Evolutionary conservation across 2,797 vertebrate genomes (phyloP).

Genomic region (Ptychadena robeensis): DNA sequence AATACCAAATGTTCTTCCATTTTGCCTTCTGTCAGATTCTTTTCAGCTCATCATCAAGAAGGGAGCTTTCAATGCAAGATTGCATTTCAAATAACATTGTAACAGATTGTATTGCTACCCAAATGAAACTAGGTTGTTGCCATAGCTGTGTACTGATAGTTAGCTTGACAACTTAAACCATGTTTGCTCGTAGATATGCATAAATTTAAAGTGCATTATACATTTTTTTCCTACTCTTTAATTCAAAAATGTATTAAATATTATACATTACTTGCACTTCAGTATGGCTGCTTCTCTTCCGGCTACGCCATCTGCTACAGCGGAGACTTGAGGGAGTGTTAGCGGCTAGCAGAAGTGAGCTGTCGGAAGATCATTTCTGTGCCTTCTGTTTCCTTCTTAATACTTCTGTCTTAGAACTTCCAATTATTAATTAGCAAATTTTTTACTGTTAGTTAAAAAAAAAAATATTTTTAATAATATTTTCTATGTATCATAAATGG

Average conservation of each 20-base stretch:
- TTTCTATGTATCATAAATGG: neutral
- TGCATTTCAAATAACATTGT: conserved; percentile 53
- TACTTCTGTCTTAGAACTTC: conserved; percentile 60
- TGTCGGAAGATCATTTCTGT: conserved; percentile 59
- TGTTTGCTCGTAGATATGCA: conserved; percentile 16
- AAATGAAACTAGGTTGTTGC: conserved; percentile 46
- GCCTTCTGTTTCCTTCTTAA: conserved; percentile 57
- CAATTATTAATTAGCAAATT: conserved; percentile 59
- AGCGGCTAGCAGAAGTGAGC: conserved; percentile 62
- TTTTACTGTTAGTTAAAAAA: conserved; percentile 32
- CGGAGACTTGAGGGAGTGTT: conserved; percentile 61
- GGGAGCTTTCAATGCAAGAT: conserved; percentile 48
- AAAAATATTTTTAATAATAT: neutral
- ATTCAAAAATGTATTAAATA: conserved; percentile 33
- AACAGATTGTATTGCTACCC: conserved; percentile 53
- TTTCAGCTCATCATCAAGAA: conserved; percentile 58
- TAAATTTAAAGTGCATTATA: conserved; percentile 41
- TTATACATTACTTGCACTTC: conserved; percentile 49
- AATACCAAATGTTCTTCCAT: conserved; percentile 62
- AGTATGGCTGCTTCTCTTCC: conserved; percentile 56
- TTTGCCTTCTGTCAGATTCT: conserved; percentile 62
- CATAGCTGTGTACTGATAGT: conserved; percentile 31
- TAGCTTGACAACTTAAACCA: conserved; percentile 34
- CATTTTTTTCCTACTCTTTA: conserved; percentile 27
- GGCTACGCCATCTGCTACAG: conserved; percentile 58